Base-by-base conservation (phyloP, 2,113 vertebrate species). In the Catharus minimus region DNA sequence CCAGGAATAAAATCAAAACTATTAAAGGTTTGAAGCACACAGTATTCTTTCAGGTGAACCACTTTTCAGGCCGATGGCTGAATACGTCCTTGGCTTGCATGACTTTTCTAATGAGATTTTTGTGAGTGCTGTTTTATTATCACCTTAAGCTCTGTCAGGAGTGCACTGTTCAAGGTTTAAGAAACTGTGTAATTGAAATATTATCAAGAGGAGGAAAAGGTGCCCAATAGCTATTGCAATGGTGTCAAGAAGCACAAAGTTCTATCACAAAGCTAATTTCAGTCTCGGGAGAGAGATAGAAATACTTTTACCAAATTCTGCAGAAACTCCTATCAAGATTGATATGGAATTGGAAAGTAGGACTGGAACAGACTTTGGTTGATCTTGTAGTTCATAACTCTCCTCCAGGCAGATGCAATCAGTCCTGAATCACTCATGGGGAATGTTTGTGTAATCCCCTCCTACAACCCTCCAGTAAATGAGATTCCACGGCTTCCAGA, bases 391-490 rank as follows among this genome's bases (percentile, higher is more conserved):
- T 89, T 94, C 89, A 81, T 86, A 88, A 93, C 74, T 53, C 28
- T 86, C 56, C 89, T 92, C 53, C 53, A 88, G 91, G 81, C 73
- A 89, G 73, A 83, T 64, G 16, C 47, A 88, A 36, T 11, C 52
- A 60, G 73, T 71, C 32, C 86, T 84, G 81, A 78, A 90, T 86
- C 49, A 81, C 41, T 93, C 5, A 1, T 0, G 1, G 80, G 65
- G 81, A 92, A 89, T 96, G 84, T 90, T 95, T 96, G 61, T 61
- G 26, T 94, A 93, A 95, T 75, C 86, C 46, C 41, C 86, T 95
- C 57, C 44, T 86, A 49, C 61, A 86, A 86, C 75, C 53, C 77
- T 60, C 33, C 41, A 60, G 53, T 88, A 93, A 92, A 86, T 90
- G 77, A 95, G 66, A 92, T 83, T 93, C 57, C 49, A 56, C 0